phyloP scores from a whole-genome alignment of 2,797 vertebrate species.

The Schizopygopsis pylzovi region DNA sequence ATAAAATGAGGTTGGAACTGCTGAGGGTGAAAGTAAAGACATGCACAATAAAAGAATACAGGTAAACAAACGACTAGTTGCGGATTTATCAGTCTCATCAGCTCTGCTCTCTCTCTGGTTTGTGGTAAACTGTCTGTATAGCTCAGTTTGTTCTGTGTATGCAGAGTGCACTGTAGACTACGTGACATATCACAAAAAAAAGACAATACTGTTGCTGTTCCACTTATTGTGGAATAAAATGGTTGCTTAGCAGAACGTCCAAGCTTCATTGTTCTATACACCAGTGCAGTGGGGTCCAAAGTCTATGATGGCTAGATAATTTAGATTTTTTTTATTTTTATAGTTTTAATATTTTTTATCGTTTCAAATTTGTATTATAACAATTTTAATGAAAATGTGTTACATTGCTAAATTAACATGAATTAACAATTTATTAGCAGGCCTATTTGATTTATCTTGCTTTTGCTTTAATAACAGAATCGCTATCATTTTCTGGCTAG shows the following conservation, averaged over 20 bases:
- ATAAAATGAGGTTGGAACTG: background rate
- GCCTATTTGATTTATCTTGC: background rate
- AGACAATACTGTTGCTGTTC: background rate
- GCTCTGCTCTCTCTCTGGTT: background rate
- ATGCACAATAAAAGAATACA: background rate
- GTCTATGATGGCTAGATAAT: background rate
- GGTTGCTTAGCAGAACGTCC: background rate
- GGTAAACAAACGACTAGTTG: background rate
- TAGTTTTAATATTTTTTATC: background rate
- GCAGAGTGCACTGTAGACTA: too few relatives aligned
- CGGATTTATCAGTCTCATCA: background rate
- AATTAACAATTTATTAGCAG: background rate
- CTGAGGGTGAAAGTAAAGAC: background rate
- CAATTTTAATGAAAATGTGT: background rate
- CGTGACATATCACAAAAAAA: background rate
- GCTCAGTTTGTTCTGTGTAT: background rate
- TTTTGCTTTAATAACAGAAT: background rate
- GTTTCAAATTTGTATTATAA: background rate
- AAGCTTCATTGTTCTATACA: background rate
- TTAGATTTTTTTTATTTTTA: background rate
- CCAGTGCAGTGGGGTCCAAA: background rate
- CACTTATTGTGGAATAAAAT: background rate
- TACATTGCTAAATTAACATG: background rate
- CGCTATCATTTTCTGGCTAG: conserved; percentile 29
- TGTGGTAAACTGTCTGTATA: background rate